Conservation (phyloP, 2,113 vertebrate genomes). For the Oryzias javanicus region DNA sequence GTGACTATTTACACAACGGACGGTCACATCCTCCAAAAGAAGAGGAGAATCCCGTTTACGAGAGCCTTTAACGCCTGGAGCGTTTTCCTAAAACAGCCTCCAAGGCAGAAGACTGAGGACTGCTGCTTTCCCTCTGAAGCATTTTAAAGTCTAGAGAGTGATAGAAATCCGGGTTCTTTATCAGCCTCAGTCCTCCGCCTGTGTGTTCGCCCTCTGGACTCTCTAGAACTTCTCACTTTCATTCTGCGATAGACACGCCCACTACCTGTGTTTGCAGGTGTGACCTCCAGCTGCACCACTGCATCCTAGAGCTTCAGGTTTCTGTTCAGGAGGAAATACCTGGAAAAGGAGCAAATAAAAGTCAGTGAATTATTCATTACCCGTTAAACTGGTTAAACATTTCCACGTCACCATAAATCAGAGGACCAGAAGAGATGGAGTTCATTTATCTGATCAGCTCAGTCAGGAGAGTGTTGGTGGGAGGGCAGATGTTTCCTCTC, state of each 20-base stretch:
- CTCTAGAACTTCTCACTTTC: slow-evolving; percentile 10
- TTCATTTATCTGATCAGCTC: background rate
- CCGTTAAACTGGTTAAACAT: background rate
- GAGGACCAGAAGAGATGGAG: background rate
- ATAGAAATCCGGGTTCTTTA: slow-evolving; percentile 8
- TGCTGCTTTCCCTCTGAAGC: background rate
- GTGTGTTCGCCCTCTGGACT: slow-evolving; percentile 54
- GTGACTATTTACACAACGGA: slow-evolving; percentile 42
- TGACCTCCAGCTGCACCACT: slow-evolving; percentile 64
- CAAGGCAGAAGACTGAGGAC: too few relatives aligned
- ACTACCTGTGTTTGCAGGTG: slow-evolving; percentile 74
- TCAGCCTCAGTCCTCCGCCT: background rate
- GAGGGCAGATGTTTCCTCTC: too few relatives aligned
- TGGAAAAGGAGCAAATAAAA: slow-evolving; percentile 20
- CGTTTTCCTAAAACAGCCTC: too few relatives aligned
- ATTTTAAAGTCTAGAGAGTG: slow-evolving; percentile 1
- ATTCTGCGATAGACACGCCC: slow-evolving; percentile 52
- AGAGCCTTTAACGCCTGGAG: background rate
- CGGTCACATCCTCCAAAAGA: slow-evolving; percentile 26
- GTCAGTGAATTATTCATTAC: background rate
- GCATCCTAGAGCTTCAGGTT: slow-evolving; percentile 82
- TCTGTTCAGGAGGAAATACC: slow-evolving; percentile 18
- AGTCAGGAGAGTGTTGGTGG: too few relatives aligned
- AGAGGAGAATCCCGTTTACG: background rate
- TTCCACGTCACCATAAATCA: background rate